These are phyloP conservation scores for Microtus ochrogaster DNA, from an alignment of 2,113 vertebrate genomes.

Conservation along the genomic window DNA sequence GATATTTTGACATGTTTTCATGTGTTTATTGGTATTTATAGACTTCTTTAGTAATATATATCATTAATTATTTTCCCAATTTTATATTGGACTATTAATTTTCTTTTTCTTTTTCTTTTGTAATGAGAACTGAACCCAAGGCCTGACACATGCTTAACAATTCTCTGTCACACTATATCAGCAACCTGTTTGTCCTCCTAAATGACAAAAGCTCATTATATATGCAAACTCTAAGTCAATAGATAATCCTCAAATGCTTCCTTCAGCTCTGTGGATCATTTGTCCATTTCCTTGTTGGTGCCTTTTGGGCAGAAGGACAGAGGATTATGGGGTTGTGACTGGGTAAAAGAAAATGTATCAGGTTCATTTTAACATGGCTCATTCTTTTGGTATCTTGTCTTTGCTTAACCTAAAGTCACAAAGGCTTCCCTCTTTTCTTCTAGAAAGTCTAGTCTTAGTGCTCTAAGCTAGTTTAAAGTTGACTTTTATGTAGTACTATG, in stretches of 20 bases:
- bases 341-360: neutral
- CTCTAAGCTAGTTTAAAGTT: neutral
- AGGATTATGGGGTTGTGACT: neutral
- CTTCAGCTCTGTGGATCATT: neutral
- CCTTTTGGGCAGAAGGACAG: neutral
- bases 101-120: neutral
- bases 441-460: neutral
- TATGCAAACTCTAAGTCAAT: neutral
- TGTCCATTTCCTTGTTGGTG: conserved; percentile 1
- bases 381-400: conserved; percentile 15
- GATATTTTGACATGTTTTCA: neutral
- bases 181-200: neutral
- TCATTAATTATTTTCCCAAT: neutral
- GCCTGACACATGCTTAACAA: neutral
- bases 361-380: neutral
- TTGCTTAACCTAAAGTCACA: neutral
- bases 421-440: neutral
- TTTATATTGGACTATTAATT: neutral
- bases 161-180: neutral
- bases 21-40: conserved; percentile 20
- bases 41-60: neutral
- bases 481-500: neutral
- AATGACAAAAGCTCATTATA: neutral
- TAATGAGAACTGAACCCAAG: neutral
- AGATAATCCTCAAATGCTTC: neutral